Evolutionary conservation across 2,888 invertebrate genomes (phyloP).

Genomic region (Eulithis prunata): DNA sequence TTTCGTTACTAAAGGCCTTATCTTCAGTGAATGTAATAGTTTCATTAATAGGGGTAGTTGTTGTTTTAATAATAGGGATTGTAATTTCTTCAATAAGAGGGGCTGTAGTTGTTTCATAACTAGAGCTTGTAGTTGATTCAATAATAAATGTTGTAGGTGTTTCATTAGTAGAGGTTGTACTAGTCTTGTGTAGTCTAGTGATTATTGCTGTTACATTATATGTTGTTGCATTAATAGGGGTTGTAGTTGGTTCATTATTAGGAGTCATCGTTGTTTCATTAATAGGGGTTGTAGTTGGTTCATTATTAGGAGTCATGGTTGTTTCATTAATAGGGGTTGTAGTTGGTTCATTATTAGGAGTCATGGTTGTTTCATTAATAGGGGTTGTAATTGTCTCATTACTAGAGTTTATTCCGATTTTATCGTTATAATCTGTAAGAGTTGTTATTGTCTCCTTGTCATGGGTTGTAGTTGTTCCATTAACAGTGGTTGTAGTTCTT

Average conservation of each 20-base stretch:
- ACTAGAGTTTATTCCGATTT: too few species aligned
- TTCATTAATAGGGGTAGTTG: background rate
- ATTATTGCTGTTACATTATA: background rate
- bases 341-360: background rate
- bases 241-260: too few species aligned
- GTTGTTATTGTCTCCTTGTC: too few species aligned
- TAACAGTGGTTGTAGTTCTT: too few species aligned
- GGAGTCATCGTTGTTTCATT: constrained; percentile 1
- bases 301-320: too few species aligned
- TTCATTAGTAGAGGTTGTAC: background rate
- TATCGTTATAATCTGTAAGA: too few species aligned
- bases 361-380: too few species aligned
- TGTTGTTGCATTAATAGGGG: background rate
- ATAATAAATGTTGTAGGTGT: too few species aligned
- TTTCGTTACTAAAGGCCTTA: background rate
- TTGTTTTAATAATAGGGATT: background rate
- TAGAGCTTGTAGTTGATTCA: too few species aligned
- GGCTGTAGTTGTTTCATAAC: too few species aligned
- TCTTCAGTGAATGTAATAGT: background rate
- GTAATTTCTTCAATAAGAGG: background rate
- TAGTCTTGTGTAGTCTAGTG: background rate
- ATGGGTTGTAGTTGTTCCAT: too few species aligned
- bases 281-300: background rate
- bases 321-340: background rate
- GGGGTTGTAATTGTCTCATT: background rate